Conservation (phyloP, 2,797 vertebrate species). For the Typhlichthys subterraneus region DNA sequence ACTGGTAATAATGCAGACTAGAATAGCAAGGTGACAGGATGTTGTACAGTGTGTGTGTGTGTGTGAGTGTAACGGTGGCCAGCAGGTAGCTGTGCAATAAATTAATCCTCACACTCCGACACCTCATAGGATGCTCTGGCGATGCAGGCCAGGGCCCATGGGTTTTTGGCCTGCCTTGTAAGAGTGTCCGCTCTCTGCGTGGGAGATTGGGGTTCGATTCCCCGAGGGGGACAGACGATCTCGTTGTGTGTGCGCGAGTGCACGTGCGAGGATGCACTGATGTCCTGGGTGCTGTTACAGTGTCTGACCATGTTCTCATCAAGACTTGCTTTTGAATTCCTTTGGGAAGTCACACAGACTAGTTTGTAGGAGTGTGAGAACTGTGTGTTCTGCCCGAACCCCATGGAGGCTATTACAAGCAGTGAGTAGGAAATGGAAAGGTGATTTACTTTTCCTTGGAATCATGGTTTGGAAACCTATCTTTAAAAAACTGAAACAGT, state of each 20-base stretch:
- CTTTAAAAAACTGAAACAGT: too few relatives aligned
- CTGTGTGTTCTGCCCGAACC: slow-evolving; percentile 18
- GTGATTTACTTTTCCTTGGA: too few relatives aligned
- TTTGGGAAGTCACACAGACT: slow-evolving; percentile 43
- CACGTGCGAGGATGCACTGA: slow-evolving; percentile 14
- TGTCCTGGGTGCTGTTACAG: slow-evolving; percentile 50
- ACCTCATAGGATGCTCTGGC: too few relatives aligned
- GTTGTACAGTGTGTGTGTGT: neutral
- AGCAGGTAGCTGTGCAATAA: too few relatives aligned
- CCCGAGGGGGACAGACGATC: too few relatives aligned
- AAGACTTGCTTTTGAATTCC: slow-evolving; percentile 37
- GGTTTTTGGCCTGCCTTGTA: too few relatives aligned
- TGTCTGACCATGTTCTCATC: slow-evolving; percentile 60
- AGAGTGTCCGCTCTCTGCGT: too few relatives aligned
- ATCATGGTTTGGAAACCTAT: too few relatives aligned
- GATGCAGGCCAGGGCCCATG: too few relatives aligned
- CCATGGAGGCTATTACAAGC: slow-evolving; percentile 18
- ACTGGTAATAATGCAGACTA: slow-evolving; percentile 54
- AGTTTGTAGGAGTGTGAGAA: slow-evolving; percentile 49
- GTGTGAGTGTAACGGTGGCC: slow-evolving; percentile 9
- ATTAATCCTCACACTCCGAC: too few relatives aligned
- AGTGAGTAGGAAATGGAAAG: slow-evolving; percentile 13
- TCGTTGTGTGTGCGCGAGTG: slow-evolving; percentile 28
- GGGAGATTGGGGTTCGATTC: too few relatives aligned
- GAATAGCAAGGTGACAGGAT: slow-evolving; percentile 8